Evolutionary conservation across 2,113 vertebrate species (phyloP).

Genomic region (Hoplias malabaricus): DNA sequence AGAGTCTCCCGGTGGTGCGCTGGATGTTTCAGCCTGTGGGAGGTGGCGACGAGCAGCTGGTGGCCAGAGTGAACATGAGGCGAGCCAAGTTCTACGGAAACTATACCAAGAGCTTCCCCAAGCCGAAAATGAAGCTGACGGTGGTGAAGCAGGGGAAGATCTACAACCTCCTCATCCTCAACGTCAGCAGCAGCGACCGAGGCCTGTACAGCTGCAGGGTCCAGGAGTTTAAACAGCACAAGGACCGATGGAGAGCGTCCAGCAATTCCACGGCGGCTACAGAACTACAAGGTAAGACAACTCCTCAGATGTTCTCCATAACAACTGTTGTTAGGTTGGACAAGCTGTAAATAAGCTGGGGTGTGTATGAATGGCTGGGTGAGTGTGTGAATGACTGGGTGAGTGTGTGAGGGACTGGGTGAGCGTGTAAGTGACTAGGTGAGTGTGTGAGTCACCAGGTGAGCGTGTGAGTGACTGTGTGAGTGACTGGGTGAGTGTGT

Average conservation of each 20-base stretch:
- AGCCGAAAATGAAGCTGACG: slow-evolving; percentile 80
- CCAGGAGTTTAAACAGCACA: slow-evolving; percentile 88
- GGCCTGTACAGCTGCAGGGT: slow-evolving; percentile 90
- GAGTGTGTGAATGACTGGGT: no score
- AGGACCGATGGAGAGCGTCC: slow-evolving; percentile 87
- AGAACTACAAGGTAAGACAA: slow-evolving; percentile 68
- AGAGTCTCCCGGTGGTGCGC: slow-evolving; percentile 84
- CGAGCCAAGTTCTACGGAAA: slow-evolving; percentile 89
- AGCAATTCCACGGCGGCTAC: slow-evolving; percentile 81
- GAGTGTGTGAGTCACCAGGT: no score
- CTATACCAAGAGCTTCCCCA: slow-evolving; percentile 81
- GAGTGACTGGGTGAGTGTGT: no score
- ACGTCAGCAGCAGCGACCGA: slow-evolving; percentile 77
- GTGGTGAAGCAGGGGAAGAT: slow-evolving; percentile 79
- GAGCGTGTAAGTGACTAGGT: no score
- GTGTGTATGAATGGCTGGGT: no score
- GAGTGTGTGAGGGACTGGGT: no score
- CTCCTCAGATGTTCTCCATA: not conserved
- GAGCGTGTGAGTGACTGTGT: no score
- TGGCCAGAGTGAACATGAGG: slow-evolving; percentile 89
- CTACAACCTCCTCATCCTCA: slow-evolving; percentile 82
- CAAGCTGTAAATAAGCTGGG: no score
- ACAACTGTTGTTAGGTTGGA: no score
- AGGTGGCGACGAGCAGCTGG: slow-evolving; percentile 77
- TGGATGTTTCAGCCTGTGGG: slow-evolving; percentile 80